A percentile compares a stretch with the other conserved stretches of the same genome.
Conservation (phyloP, 2,797 vertebrate species). For the Micrastur ruficollis region DNA sequence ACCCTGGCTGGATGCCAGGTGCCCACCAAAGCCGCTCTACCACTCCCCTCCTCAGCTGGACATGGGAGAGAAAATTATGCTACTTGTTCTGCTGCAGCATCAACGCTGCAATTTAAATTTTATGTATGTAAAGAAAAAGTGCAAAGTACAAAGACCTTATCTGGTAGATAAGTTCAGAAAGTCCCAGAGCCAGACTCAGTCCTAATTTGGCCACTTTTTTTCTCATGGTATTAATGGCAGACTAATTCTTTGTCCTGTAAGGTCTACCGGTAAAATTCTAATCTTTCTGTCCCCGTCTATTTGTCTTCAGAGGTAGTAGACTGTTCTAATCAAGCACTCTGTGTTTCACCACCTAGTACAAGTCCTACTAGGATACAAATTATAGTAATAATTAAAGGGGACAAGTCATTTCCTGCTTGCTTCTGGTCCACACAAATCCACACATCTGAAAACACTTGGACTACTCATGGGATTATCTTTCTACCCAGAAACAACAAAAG, state of each 20-base stretch:
- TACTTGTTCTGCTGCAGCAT: background rate
- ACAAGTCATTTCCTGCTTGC: constrained; percentile 13
- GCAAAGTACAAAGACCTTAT: background rate
- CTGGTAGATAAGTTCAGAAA: background rate
- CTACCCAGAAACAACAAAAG: background rate
- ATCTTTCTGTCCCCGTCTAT: background rate
- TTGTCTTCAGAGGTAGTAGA: background rate
- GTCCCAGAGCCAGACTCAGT: background rate
- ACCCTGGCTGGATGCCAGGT: too few relatives aligned
- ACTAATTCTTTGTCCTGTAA: background rate
- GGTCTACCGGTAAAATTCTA: background rate
- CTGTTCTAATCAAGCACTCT: background rate
- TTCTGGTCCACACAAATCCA: background rate
- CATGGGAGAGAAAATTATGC: too few relatives aligned
- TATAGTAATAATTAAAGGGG: background rate
- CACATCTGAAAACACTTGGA: background rate
- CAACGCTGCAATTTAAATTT: background rate
- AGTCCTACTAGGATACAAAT: background rate
- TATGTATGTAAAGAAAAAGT: background rate
- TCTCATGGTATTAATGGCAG: background rate
- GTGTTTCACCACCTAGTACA: background rate
- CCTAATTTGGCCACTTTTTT: background rate
- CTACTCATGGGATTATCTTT: background rate
- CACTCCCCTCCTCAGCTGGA: too few relatives aligned
- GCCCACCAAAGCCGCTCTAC: too few relatives aligned